Percentiles rank a stretch among this genome's conserved stretches.
These are phyloP conservation scores for Perca fluviatilis DNA, from an alignment of 2,113 vertebrate species.

Conservation along the genomic window DNA sequence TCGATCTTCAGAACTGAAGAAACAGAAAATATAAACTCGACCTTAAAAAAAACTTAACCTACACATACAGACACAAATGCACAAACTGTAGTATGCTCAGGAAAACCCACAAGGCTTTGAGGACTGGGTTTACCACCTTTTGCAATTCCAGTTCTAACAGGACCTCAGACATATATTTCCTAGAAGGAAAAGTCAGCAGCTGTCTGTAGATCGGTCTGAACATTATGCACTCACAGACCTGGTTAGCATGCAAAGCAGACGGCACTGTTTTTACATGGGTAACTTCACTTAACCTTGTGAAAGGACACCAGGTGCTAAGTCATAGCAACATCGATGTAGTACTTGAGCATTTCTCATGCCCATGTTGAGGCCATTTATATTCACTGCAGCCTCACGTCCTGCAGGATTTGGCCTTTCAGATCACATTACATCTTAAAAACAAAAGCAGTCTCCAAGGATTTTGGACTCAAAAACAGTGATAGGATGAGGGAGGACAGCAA, in stretches of 20 bases:
- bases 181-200: conserved; percentile 31
- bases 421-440: conserved; percentile 40
- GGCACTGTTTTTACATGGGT: conserved; percentile 5
- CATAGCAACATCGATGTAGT: not conserved
- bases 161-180: conserved; percentile 27
- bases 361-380: conserved; percentile 21
- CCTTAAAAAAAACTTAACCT: not conserved
- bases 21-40: not conserved
- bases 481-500: conserved; percentile 36
- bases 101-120: conserved; percentile 3
- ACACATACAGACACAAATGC: not conserved
- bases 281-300: conserved; percentile 10
- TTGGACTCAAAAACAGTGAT: conserved; percentile 20
- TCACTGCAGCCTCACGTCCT: conserved; percentile 25
- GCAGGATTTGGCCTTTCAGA: conserved; percentile 47
- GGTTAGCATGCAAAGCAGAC: conserved; percentile 46
- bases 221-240: conserved; percentile 19
- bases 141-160: conserved; percentile 51
- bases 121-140: conserved; percentile 29
- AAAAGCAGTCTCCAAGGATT: conserved; percentile 31
- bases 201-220: conserved; percentile 4
- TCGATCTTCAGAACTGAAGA: not conserved
- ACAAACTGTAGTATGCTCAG: not conserved
- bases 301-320: conserved; percentile 17
- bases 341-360: not conserved